phyloP scores from a whole-genome alignment of 2,888 invertebrate species.

The Amiota minor region DNA sequence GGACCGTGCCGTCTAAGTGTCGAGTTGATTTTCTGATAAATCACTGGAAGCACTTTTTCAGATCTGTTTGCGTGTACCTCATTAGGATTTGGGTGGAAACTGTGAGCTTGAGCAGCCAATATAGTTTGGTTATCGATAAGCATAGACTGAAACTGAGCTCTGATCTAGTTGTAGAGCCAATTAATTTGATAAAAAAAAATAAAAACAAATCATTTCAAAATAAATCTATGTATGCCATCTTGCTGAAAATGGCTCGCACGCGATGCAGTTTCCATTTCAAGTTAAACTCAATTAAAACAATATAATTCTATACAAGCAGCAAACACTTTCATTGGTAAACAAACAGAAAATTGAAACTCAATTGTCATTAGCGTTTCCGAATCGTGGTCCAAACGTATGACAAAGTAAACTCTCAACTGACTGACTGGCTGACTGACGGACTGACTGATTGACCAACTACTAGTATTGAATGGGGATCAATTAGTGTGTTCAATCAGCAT shows the following conservation, averaged over 20 bases:
- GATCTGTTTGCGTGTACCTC: too few relatives aligned
- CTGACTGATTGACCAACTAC: slow-evolving; percentile 31
- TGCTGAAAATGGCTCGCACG: neutral
- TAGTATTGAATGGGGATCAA: slow-evolving; percentile 50
- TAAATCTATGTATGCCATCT: slow-evolving; percentile 19
- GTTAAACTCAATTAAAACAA: slow-evolving; percentile 21
- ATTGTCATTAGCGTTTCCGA: slow-evolving; percentile 14
- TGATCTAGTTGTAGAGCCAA: too few relatives aligned
- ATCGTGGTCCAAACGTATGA: neutral
- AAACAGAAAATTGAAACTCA: neutral
- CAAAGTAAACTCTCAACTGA: too few relatives aligned
- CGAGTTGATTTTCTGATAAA: too few relatives aligned
- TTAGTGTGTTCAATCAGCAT: slow-evolving; percentile 71
- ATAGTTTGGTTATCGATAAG: too few relatives aligned
- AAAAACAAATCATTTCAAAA: neutral
- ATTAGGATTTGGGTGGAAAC: too few relatives aligned
- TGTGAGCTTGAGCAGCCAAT: too few relatives aligned
- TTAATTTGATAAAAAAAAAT: too few relatives aligned
- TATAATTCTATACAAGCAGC: neutral
- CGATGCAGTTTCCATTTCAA: neutral
- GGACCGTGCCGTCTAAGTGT: too few relatives aligned
- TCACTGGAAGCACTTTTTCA: too few relatives aligned
- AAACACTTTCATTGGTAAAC: slow-evolving; percentile 19
- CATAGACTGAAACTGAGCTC: too few relatives aligned
- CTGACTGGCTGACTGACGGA: neutral